phyloP scores from a whole-genome alignment of 1,140 invertebrate species.

The Rhagoletis zephyria region DNA sequence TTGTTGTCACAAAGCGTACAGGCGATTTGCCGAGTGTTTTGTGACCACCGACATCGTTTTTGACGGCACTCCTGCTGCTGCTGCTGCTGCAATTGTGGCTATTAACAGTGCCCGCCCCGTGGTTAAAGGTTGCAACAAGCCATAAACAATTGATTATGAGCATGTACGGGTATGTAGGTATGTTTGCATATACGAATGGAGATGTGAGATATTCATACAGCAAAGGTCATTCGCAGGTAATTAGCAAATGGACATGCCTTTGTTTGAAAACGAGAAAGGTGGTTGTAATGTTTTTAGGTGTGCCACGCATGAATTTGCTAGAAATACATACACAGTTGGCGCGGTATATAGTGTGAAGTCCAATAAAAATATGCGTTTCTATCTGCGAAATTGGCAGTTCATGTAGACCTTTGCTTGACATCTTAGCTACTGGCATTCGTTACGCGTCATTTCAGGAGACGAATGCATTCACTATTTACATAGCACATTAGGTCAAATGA shows the following conservation, averaged over 20 bases:
- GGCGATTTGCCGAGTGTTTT: neutral
- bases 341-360: no score
- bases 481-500: no score
- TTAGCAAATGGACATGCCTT: neutral
- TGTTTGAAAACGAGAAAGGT: neutral
- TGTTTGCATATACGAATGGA: no score
- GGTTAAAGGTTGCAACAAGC: neutral
- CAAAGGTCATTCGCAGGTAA: slow-evolving; percentile 21
- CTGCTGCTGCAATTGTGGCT: slow-evolving; percentile 5
- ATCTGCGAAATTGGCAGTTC: neutral
- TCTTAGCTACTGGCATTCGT: slow-evolving; percentile 2
- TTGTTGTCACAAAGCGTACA: neutral
- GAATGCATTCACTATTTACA: no score
- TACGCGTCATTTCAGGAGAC: neutral
- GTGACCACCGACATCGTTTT: neutral
- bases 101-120: neutral
- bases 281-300: neutral
- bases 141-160: neutral
- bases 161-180: no score
- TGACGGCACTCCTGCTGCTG: neutral
- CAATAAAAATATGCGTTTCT: neutral
- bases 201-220: no score
- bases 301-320: neutral
- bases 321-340: neutral
- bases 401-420: neutral